phyloP scores from a whole-genome alignment of 2,888 invertebrate species.

The Dichetophora obliterata region DNA sequence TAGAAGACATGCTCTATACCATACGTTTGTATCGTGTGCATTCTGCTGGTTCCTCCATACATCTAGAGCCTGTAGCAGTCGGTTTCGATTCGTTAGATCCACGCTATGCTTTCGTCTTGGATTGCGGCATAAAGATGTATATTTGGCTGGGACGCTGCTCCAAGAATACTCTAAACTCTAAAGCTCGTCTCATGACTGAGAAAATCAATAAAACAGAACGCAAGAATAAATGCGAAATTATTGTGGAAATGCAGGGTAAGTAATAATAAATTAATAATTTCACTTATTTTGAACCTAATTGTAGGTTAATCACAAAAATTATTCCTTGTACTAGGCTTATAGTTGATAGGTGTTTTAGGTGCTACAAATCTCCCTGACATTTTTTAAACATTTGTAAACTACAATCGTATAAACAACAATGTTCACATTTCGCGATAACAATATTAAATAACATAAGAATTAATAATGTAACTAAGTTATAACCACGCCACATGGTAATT shows the following conservation, averaged over 20 bases:
- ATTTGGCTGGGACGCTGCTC: conserved; percentile 87
- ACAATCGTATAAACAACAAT: too few species aligned
- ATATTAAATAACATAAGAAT: too few species aligned
- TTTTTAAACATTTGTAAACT: too few species aligned
- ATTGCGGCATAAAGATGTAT: conserved; percentile 86
- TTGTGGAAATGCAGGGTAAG: conserved; percentile 80
- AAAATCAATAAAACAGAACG: conserved; percentile 99
- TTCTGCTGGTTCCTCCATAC: conserved; percentile 87
- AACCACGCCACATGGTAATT: too few species aligned
- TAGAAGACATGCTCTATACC: conserved; percentile 90
- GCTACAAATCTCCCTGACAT: too few species aligned
- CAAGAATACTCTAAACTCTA: conserved; percentile 90
- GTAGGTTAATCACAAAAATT: too few species aligned
- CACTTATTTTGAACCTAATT: too few species aligned
- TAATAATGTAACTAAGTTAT: too few species aligned
- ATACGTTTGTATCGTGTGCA: conserved; percentile 90
- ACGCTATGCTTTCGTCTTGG: conserved; percentile 91
- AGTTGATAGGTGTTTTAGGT: too few species aligned
- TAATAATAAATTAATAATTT: background rate
- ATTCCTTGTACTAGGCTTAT: too few species aligned
- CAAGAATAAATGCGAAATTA: conserved; percentile 93
- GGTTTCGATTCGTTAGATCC: conserved; percentile 84
- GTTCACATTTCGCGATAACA: too few species aligned
- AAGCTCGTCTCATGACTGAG: conserved; percentile 85
- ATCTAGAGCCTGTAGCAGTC: conserved; percentile 88